Percentiles rank a stretch among this genome's conserved stretches.
Conservation (phyloP, 2,888 invertebrate genomes). For the Yponomeuta plumbellus region DNA sequence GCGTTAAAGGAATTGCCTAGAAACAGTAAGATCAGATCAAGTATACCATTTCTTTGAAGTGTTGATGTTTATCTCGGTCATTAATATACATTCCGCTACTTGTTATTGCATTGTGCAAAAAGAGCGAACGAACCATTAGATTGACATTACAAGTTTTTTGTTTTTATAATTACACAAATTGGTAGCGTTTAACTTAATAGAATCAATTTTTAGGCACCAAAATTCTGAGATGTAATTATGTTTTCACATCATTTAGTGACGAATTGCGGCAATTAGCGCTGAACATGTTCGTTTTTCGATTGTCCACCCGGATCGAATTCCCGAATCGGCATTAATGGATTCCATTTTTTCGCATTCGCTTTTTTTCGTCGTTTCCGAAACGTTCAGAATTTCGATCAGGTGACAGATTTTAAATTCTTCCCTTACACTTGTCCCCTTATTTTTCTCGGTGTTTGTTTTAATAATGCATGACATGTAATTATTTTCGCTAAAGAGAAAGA, state of each 20-base stretch:
- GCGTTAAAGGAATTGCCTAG: neutral
- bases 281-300: conserved; percentile 33
- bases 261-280: conserved; percentile 53
- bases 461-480: conserved; percentile 71
- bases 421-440: conserved; percentile 65
- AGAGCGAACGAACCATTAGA: neutral
- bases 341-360: conserved; percentile 52
- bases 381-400: conserved; percentile 67
- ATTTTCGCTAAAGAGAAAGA: conserved; percentile 52
- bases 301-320: conserved; percentile 45
- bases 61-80: neutral
- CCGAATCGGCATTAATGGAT: conserved; percentile 64
- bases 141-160: neutral
- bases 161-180: neutral
- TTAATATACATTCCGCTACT: neutral
- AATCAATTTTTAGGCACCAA: neutral
- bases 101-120: neutral
- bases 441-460: conserved; percentile 55
- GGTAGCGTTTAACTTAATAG: neutral
- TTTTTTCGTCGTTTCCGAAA: conserved; percentile 48
- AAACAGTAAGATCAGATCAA: neutral
- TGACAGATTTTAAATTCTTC: conserved; percentile 75
- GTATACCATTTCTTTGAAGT: neutral
- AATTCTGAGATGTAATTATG: conserved; percentile 13
- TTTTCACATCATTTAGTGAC: conserved; percentile 33